A percentile compares a stretch with the other conserved stretches of the same genome.
phyloP scores from a whole-genome alignment of 2,797 vertebrate species.

The Margarornis squamiger region DNA sequence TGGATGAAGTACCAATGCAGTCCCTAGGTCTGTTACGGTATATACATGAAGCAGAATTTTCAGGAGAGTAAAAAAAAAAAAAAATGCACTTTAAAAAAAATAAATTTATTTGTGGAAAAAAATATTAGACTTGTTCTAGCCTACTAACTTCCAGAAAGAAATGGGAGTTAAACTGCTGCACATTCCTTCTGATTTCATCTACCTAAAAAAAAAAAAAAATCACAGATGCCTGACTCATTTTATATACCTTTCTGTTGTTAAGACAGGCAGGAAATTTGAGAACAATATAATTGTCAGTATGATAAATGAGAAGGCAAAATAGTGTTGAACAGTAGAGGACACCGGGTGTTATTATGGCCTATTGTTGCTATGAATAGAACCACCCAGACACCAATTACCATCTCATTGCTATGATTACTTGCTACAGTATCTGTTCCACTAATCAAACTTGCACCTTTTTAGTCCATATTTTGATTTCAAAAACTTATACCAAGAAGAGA shows the following conservation, averaged over 20 bases:
- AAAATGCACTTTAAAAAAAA: not conserved
- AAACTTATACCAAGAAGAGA: conserved; percentile 71
- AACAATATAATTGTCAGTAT: conserved; percentile 71
- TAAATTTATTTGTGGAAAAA: not conserved
- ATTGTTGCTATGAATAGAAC: conserved; percentile 76
- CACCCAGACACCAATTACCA: conserved; percentile 77
- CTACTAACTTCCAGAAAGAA: conserved; percentile 1
- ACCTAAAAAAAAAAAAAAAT: not conserved
- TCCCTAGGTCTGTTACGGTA: not conserved
- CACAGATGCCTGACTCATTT: conserved; percentile 38
- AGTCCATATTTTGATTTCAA: conserved; percentile 76
- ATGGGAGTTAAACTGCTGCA: not conserved
- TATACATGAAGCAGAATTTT: not conserved
- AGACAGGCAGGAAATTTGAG: conserved; percentile 65
- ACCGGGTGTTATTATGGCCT: conserved; percentile 61
- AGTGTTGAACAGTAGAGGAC: conserved; percentile 66
- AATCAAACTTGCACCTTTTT: conserved; percentile 74
- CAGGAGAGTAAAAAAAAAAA: not conserved
- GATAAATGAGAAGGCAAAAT: conserved; percentile 67
- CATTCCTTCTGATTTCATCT: not conserved
- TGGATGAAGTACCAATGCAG: not conserved
- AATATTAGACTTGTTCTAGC: not conserved
- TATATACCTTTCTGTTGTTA: conserved; percentile 49
- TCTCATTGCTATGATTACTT: conserved; percentile 75
- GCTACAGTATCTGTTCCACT: conserved; percentile 72